A percentile compares a stretch with the other conserved stretches of the same genome.
Evolutionary conservation across 2,113 vertebrate species (phyloP).

Genomic region (Morone chrysops): DNA sequence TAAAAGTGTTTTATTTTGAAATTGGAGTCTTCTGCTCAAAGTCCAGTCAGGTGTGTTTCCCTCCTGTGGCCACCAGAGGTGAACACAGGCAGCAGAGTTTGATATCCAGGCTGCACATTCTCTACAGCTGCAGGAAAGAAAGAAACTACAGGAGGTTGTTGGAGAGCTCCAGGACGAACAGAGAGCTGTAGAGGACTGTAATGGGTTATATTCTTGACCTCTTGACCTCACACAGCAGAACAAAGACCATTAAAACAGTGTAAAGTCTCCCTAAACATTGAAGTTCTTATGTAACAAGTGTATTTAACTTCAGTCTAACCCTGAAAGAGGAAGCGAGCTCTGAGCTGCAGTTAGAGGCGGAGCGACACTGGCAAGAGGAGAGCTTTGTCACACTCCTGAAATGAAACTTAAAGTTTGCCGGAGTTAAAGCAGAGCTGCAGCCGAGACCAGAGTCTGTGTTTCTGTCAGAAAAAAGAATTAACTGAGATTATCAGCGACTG

Average conservation of each 20-base stretch:
- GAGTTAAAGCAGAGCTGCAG: neutral
- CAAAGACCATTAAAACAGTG: neutral
- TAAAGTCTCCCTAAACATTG: neutral
- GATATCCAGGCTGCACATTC: too few species aligned
- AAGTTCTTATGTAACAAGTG: neutral
- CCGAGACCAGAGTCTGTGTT: neutral
- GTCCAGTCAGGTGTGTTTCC: neutral
- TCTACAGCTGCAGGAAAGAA: too few species aligned
- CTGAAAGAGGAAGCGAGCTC: neutral
- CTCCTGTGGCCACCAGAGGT: neutral
- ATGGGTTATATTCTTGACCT: too few species aligned
- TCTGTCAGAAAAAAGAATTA: neutral
- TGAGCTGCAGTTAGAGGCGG: neutral
- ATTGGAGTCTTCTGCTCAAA: neutral
- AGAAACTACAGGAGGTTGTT: neutral
- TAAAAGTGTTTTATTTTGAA: conserved; percentile 1
- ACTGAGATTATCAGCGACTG: neutral
- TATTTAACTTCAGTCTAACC: neutral
- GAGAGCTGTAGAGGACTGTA: too few species aligned
- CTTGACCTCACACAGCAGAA: neutral
- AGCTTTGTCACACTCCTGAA: neutral
- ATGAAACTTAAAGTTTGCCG: conserved; percentile 10
- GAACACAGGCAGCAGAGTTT: neutral
- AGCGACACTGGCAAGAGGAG: neutral
- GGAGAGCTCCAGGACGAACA: too few species aligned